A percentile compares a stretch with the other conserved stretches of the same genome.
phyloP scores from a whole-genome alignment of 1,140 invertebrate species.

The Sminthurinus signatus region DNA sequence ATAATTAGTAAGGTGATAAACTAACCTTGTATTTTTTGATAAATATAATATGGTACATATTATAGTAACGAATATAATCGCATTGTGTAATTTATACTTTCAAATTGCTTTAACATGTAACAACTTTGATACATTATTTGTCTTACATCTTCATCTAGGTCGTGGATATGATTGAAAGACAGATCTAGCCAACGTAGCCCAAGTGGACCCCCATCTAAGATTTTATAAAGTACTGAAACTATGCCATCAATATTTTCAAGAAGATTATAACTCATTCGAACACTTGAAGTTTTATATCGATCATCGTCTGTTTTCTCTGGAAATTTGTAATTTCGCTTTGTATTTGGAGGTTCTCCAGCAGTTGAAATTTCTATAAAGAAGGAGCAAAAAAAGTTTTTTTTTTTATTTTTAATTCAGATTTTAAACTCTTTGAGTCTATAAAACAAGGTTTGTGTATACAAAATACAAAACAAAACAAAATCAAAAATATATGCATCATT shows the following conservation, averaged over 20 bases:
- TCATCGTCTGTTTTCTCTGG: slow-evolving; percentile 35
- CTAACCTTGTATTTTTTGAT: too few species aligned
- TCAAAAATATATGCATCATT: too few species aligned
- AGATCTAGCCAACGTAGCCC: slow-evolving; percentile 39
- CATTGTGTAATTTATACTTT: too few species aligned
- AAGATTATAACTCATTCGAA: slow-evolving; percentile 38
- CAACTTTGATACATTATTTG: background rate
- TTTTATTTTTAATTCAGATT: too few species aligned
- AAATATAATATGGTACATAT: too few species aligned
- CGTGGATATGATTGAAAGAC: slow-evolving; percentile 31
- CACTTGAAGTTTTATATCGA: slow-evolving; percentile 28
- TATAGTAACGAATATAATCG: too few species aligned
- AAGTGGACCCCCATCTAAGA: slow-evolving; percentile 35
- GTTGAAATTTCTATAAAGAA: slow-evolving; percentile 30
- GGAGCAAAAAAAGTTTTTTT: background rate
- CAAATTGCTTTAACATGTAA: too few species aligned
- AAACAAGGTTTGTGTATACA: too few species aligned
- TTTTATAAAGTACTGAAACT: slow-evolving; percentile 33
- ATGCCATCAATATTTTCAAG: slow-evolving; percentile 28
- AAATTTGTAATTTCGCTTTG: slow-evolving; percentile 18
- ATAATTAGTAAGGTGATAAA: too few species aligned
- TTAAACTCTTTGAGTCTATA: too few species aligned
- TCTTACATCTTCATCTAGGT: slow-evolving; percentile 36
- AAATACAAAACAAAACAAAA: too few species aligned
- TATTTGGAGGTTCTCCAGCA: slow-evolving; percentile 19